These are phyloP conservation scores for Procambarus clarkii DNA, from an alignment of 1,140 invertebrate genomes.

Conservation along the genomic window DNA sequence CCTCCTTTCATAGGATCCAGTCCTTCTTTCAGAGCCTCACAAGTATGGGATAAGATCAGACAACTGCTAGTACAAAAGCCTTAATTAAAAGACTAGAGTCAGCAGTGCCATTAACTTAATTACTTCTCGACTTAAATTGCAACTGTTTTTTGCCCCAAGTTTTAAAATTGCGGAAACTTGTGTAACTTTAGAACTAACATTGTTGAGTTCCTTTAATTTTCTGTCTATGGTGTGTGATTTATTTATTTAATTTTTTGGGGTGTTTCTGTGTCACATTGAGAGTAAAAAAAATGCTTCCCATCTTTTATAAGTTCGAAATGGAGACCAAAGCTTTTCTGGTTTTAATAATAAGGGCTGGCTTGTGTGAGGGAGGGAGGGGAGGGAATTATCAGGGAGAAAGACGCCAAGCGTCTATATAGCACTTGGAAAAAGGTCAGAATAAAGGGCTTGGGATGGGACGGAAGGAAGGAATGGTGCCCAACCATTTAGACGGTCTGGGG, in stretches of 20 bases:
- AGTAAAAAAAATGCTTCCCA: no score
- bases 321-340: no score
- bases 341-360: no score
- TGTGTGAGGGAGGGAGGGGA: no score
- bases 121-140: not conserved
- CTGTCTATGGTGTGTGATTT: not conserved
- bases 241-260: not conserved
- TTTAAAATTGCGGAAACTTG: not conserved
- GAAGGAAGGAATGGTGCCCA: no score
- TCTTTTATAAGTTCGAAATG: no score
- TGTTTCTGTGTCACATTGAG: no score
- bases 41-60: not conserved
- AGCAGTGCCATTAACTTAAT: constrained; percentile 1
- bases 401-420: no score
- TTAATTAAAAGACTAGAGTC: not conserved
- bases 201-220: not conserved
- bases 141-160: not conserved
- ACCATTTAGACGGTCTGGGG: no score
- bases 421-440: no score
- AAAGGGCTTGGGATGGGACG: no score
- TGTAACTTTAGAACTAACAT: not conserved
- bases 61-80: not conserved
- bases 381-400: no score
- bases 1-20: not conserved
- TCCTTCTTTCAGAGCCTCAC: not conserved